Evolutionary conservation across 2,888 invertebrate species (phyloP), one percentile per base, ranked within the genome.

Genomic region (Morpho achilles): DNA sequence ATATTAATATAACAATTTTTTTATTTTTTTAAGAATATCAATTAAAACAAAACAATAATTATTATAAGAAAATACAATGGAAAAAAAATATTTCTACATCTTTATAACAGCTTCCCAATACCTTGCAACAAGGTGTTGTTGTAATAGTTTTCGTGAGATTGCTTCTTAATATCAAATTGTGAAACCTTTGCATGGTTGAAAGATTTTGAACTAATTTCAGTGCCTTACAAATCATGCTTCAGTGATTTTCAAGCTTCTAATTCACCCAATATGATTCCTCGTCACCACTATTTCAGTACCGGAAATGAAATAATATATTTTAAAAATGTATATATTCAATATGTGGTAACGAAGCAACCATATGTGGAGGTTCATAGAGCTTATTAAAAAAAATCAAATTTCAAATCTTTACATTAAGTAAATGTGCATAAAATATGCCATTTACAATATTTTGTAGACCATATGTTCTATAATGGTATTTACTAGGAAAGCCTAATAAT

Each of bases 61-160:
- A 32, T 32, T 32, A 32, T 32, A 32, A 32, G 5, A 32, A 32
- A 32, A 32, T 16, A 16, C 32, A 32, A 32, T 32, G 32, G 4
- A 32, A 32, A 32, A 32, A 32, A 32, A 32, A 5, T 32, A 32
- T 57, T 51, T 60, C 51, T 60, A 54, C 47, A 58, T 54, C 50
- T 54, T 58, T 44, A 59, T 50, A 48, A 46, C 41, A 45, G n/a
- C 56, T 50, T 56, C 51, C 56, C 59, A 85, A 76, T 88, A 89
- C 89, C 88, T 90, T 83, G 69, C 70, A 79, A 63, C 75, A 76
- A 79, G 84, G 75, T 67, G 87, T 75, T 80, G 88, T 87, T 70
- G 85, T 64, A 87, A 88, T 78, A 68, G 61, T 76, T 76, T 83
- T 87, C 73, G 79, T 75, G 74, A 79, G 72, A 80, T 73, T 69